phyloP scores from a whole-genome alignment of 2,797 vertebrate species.

The Lemur catta region DNA sequence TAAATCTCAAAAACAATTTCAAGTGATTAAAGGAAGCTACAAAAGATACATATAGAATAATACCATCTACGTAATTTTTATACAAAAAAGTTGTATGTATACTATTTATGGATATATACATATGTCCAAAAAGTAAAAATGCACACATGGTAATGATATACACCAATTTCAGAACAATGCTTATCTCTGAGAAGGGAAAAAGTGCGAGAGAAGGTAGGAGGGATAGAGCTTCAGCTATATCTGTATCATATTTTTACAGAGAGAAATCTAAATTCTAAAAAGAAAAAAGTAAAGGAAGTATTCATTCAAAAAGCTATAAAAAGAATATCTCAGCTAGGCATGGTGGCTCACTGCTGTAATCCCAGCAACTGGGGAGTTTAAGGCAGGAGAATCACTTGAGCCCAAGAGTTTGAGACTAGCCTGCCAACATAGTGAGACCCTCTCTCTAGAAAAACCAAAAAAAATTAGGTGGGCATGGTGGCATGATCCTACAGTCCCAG shows the following conservation, averaged over 20 bases:
- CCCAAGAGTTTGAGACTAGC: too few species aligned
- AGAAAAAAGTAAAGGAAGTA: neutral
- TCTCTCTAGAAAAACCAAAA: too few species aligned
- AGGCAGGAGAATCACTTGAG: too few species aligned
- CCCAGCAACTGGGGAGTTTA: too few species aligned
- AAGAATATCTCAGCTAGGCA: neutral
- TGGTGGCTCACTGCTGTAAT: too few species aligned
- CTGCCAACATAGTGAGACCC: too few species aligned
- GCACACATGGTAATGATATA: neutral
- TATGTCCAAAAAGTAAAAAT: neutral
- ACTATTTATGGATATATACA: neutral
- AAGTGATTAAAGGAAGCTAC: neutral
- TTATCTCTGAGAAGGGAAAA: neutral
- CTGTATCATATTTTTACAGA: neutral
- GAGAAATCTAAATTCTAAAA: slow-evolving; percentile 33
- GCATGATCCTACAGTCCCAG: too few species aligned
- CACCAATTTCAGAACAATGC: neutral
- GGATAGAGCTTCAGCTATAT: neutral
- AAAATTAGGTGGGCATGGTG: too few species aligned
- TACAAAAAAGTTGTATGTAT: neutral
- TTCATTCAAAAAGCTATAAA: slow-evolving; percentile 34
- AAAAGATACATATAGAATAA: slow-evolving; percentile 16
- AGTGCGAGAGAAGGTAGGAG: neutral
- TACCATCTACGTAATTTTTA: neutral
- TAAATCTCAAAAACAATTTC: slow-evolving; percentile 4